Conservation (phyloP, 2,888 invertebrate species). For the Stramonita haemastoma region DNA sequence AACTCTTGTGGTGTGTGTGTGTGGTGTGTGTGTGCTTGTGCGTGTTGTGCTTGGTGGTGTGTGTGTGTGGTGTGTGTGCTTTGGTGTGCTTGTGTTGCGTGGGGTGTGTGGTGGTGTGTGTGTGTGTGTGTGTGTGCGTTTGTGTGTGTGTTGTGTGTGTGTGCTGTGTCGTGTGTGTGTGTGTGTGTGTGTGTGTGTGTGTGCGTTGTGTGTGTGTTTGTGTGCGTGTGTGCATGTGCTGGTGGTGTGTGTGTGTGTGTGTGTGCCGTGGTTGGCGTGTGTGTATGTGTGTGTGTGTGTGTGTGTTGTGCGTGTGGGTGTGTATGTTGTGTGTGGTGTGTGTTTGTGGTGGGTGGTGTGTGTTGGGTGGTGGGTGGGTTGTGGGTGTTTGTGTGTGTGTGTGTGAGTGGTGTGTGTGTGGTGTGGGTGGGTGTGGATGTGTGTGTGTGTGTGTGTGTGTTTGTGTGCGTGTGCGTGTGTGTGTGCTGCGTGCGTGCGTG, state of each 20-base stretch:
- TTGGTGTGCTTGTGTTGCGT: too few relatives aligned
- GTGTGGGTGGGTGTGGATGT: not conserved
- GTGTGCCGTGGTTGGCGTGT: too few relatives aligned
- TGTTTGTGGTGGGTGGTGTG: too few relatives aligned
- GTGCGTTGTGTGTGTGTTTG: too few relatives aligned
- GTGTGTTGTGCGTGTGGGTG: not conserved
- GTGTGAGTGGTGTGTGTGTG: not conserved
- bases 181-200: too few relatives aligned
- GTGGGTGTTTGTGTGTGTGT: not conserved
- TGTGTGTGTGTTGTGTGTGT: not conserved
- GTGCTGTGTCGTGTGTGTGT: too few relatives aligned
- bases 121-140: too few relatives aligned
- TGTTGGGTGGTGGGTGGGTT: too few relatives aligned
- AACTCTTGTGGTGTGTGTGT: not conserved
- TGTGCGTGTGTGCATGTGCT: too few relatives aligned
- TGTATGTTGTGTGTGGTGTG: not conserved
- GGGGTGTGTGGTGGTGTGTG: not conserved
- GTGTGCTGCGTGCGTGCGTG: too few relatives aligned
- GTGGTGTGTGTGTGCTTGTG: not conserved
- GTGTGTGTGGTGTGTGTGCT: not conserved
- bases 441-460: too few relatives aligned
- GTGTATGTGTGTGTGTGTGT: constrained; percentile 10
- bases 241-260: too few relatives aligned
- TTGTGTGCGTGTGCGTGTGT: not conserved
- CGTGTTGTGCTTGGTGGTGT: not conserved